Conservation (phyloP, 2,888 invertebrate species). For the Erebia aethiops region DNA sequence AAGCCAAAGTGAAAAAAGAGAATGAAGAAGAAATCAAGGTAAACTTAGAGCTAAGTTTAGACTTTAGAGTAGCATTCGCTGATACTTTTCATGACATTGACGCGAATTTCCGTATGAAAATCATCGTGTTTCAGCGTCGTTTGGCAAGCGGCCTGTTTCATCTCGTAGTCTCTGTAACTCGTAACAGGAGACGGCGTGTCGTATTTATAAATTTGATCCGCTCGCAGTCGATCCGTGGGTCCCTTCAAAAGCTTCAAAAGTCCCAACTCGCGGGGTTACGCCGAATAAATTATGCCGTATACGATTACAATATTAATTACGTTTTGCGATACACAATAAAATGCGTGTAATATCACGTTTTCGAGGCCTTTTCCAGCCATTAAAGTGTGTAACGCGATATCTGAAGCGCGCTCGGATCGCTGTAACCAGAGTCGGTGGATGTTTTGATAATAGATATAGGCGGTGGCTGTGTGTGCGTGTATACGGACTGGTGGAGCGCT, state of each 20-base stretch:
- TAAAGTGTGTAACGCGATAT: slow-evolving; percentile 82
- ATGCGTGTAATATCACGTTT: slow-evolving; percentile 82
- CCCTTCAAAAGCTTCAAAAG: slow-evolving; percentile 64
- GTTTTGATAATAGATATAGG: slow-evolving; percentile 83
- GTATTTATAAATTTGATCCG: slow-evolving; percentile 81
- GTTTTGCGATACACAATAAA: slow-evolving; percentile 81
- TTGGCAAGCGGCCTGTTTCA: slow-evolving; percentile 75
- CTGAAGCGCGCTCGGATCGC: slow-evolving; percentile 82
- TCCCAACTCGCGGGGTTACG: slow-evolving; percentile 61
- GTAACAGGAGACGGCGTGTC: slow-evolving; percentile 73
- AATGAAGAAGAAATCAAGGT: slow-evolving; percentile 91
- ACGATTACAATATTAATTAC: slow-evolving; percentile 80
- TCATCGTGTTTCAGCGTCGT: slow-evolving; percentile 61
- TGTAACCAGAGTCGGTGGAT: slow-evolving; percentile 81
- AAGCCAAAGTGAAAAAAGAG: slow-evolving; percentile 85
- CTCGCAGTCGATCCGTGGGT: slow-evolving; percentile 40
- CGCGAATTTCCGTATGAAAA: slow-evolving; percentile 68
- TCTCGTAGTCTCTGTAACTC: slow-evolving; percentile 59
- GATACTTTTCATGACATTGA: slow-evolving; percentile 59
- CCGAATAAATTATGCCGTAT: slow-evolving; percentile 77
- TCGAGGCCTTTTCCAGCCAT: slow-evolving; percentile 84
- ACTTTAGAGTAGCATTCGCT: slow-evolving; percentile 41
- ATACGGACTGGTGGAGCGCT: slow-evolving; percentile 56
- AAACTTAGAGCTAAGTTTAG: slow-evolving; percentile 41
- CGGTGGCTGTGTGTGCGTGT: slow-evolving; percentile 66